These are phyloP conservation scores for Heterotilapia buettikoferi DNA, from an alignment of 2,113 vertebrate species.

Conservation along the genomic window DNA sequence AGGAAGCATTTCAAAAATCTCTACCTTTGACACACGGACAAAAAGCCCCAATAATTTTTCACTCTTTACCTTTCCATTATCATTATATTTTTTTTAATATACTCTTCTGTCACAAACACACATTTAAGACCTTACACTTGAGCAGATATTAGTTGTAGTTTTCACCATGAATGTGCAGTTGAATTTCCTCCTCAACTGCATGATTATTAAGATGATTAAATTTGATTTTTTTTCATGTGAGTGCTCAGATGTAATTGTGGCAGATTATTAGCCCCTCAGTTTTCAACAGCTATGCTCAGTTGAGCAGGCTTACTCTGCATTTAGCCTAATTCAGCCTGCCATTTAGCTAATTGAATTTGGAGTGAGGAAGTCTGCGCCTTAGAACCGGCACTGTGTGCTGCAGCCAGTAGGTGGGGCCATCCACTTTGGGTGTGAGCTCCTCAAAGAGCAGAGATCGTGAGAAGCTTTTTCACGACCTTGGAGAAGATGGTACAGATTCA, in stretches of 20 bases:
- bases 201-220: conserved; percentile 8
- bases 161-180: background rate
- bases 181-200: background rate
- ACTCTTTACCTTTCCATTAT: background rate
- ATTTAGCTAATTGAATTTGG: conserved; percentile 53
- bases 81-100: background rate
- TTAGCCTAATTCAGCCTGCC: conserved; percentile 40
- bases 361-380: background rate
- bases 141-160: background rate
- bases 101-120: background rate
- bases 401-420: conserved; percentile 56
- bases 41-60: background rate
- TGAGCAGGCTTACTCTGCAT: conserved; percentile 35
- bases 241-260: conserved; percentile 41
- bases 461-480: conserved; percentile 10
- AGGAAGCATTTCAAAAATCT: background rate
- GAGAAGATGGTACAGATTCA: background rate
- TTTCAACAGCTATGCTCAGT: conserved; percentile 33
- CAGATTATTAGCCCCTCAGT: conserved; percentile 18
- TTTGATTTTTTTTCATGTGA: conserved; percentile 4
- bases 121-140: background rate
- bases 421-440: background rate
- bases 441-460: background rate
- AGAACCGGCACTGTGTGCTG: background rate
- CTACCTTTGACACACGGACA: background rate